A percentile compares a stretch with the other conserved stretches of the same genome.
These are phyloP conservation scores for Typhlomys cinereus DNA, from an alignment of 2,113 vertebrate genomes.

Conservation along the genomic window DNA sequence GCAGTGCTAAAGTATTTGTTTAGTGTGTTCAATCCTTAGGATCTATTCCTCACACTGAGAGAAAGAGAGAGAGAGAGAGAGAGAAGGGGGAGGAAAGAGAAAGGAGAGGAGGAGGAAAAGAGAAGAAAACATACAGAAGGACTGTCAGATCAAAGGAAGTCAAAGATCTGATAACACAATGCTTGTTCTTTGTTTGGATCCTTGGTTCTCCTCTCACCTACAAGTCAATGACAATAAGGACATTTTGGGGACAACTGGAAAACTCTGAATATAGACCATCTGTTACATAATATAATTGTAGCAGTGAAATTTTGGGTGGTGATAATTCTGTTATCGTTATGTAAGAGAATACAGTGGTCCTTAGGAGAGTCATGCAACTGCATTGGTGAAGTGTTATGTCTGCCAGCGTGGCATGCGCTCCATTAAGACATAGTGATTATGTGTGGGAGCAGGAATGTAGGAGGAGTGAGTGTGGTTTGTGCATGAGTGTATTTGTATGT, in stretches of 20 bases:
- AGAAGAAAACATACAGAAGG: too few relatives aligned
- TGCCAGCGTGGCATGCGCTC: constrained; percentile 29
- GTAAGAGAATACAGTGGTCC: background rate
- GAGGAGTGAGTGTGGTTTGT: too few relatives aligned
- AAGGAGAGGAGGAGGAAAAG: background rate
- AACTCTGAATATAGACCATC: background rate
- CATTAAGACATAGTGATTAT: background rate
- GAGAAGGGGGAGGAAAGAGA: background rate
- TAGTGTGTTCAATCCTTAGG: background rate
- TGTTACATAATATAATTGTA: background rate
- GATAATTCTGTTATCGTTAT: constrained; percentile 8
- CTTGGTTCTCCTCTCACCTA: background rate
- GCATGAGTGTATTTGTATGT: too few relatives aligned
- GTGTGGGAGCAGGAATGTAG: too few relatives aligned
- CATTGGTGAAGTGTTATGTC: background rate
- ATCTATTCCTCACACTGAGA: too few relatives aligned
- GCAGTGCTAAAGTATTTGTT: background rate
- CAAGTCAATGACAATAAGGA: background rate
- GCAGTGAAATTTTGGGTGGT: constrained; percentile 6
- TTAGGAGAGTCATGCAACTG: background rate
- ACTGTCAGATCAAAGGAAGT: background rate
- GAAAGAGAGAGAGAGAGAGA: too few relatives aligned
- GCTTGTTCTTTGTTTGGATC: background rate
- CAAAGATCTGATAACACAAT: background rate
- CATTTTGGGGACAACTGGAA: background rate